phyloP scores from a whole-genome alignment of 2,113 vertebrate species.

The Tetrao urogallus region DNA sequence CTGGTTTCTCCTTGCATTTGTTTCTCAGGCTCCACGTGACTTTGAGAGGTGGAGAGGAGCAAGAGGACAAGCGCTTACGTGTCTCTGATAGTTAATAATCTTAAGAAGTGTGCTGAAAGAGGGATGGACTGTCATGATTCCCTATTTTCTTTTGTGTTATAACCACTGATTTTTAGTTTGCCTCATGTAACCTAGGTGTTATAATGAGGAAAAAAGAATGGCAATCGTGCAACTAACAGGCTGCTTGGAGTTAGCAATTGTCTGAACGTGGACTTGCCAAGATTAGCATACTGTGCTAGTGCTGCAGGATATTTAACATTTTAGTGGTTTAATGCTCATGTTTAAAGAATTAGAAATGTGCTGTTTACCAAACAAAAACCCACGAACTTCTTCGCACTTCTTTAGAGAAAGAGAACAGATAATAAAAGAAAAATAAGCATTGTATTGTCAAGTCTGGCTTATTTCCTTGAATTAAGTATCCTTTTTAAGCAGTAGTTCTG shows the following conservation, averaged over 20 bases:
- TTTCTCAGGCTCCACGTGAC: not conserved
- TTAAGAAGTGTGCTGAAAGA: not conserved
- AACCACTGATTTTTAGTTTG: not conserved
- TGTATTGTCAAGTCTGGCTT: not conserved
- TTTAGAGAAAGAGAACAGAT: not conserved
- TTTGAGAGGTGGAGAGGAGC: not conserved
- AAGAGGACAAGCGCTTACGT: not conserved
- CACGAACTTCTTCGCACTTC: rapidly evolving
- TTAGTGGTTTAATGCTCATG: not conserved
- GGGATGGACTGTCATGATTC: not conserved
- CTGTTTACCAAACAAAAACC: not conserved
- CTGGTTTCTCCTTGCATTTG: not conserved
- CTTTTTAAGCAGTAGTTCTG: not conserved
- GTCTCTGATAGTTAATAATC: not conserved
- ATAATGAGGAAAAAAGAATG: not conserved
- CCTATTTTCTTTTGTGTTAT: not conserved
- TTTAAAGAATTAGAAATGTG: not conserved
- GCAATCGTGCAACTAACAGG: not conserved
- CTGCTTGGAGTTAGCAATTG: not conserved
- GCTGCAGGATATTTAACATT: not conserved
- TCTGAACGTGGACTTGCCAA: not conserved
- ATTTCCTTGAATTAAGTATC: not conserved
- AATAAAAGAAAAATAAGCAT: not conserved
- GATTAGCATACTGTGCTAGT: not conserved
- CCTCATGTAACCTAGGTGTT: not conserved